Evolutionary conservation across 92 coral and sea anemone species (phyloP), one percentile per base, ranked within the genome.

Genomic region (Ricordea florida): DNA sequence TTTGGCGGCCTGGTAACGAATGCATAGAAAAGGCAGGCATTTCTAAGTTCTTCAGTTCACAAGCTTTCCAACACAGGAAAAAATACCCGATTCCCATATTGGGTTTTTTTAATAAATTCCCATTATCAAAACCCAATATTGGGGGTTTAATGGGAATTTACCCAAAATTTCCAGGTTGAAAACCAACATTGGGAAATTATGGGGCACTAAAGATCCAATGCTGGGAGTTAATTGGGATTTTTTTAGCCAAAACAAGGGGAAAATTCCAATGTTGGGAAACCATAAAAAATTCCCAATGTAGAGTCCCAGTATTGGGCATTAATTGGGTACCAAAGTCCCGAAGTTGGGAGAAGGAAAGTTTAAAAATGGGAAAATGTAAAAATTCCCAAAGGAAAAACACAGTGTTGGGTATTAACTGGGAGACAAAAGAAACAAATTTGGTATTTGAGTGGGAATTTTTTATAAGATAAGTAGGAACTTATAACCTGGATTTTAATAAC

Each of bases 101-200:
- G n/a, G n/a, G n/a, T n/a, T 34, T 60, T 60, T 60, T n/a, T 16
- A 6, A 43, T n/a, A 20, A 68, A 68, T 65, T 65, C 72, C 72
- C 72, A 65, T 21, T 14, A 16, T 65, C 24, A 65, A 65, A 43
- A 65, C 72, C 75, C 62, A 68, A 31, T 35, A 10, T 49, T 48
- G 75, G 75, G 45, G 13, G n/a, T 31, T 49, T 2, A 18, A 8
- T 31, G 24, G 35, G 37, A 7, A 67, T 29, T 62, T 38, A 2
- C 35, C 3, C 26, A 21, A 62, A 62, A 37, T 62, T 25, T 36
- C 51, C 32, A 67, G 16, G 3, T 49, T 21, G 38, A 2, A 33
- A 30, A 20, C 73, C 60, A 48, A 31, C 17, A 1, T 10, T 15
- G 53, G 81, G 49, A 11, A 30, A 20, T 32, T 10, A 20, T 17